Evolutionary conservation across 1,140 invertebrate genomes (phyloP), one percentile per base, ranked within the genome.

Genomic region (Brachystomella parvula): DNA sequence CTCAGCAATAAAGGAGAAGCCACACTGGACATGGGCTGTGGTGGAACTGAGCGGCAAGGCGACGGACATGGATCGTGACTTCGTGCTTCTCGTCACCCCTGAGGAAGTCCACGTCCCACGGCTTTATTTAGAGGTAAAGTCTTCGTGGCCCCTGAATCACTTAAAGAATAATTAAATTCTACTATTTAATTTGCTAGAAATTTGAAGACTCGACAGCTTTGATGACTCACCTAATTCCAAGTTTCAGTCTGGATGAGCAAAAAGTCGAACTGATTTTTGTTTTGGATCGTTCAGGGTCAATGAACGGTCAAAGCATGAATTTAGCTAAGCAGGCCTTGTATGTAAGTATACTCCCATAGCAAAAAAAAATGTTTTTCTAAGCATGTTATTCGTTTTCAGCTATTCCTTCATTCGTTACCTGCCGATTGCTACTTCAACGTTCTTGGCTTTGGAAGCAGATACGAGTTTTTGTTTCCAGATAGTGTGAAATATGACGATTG

Each of bases 261-360:
- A 74, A 72, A 28, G 68, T 71, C 1, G 76, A 76, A 56, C 26
- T 76, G 3, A 70, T 76, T 28, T 76, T 76, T 61, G 57, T 76
- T 12, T 62, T 76, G 24, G 75, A 76, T 66, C 63, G 75, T 15
- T 60, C 58, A 9, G 58, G 58, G 15, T 60, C 58, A 15, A 60
- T 60, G 58, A 15, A 32, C 15, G 58, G 58, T 3, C 9, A 15
- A 9, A 60, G 30, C 12, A 60, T 60, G 9, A 28, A 29, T 3
- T 60, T 60, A 28, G 58, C 58, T 19, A 60, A 26, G 28, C 24
- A 60, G 15, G 58, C 58, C 9, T 28, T 60, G 15, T 12, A 9
- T 12, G 49, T 56, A 56, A 56, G 49, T 56, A n/a, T 17, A 53
- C 6, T 30, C 21, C 6, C 17, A 26, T 3, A 3, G 21, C 6